A percentile compares a stretch with the other conserved stretches of the same genome.
These are phyloP conservation scores for Lerema accius DNA, from an alignment of 1,140 invertebrate species.

Conservation along the genomic window DNA sequence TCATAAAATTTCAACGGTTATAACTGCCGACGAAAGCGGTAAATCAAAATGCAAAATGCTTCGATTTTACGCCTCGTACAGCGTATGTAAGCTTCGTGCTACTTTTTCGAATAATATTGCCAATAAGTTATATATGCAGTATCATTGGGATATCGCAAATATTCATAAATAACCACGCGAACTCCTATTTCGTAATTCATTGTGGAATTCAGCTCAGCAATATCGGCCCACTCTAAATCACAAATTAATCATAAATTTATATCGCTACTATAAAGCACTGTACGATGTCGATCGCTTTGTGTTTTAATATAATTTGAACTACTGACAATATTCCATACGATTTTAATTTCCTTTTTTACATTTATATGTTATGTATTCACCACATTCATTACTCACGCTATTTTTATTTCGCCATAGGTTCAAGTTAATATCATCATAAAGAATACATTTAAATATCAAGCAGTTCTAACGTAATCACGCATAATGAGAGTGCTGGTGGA, in stretches of 20 bases:
- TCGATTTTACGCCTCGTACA: slow-evolving; percentile 50
- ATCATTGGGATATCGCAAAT: slow-evolving; percentile 30
- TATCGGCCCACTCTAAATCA: slow-evolving; percentile 8
- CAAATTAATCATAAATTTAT: slow-evolving; percentile 21
- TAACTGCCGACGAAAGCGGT: slow-evolving; percentile 23
- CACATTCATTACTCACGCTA: too few relatives aligned
- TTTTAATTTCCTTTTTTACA: too few relatives aligned
- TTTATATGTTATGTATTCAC: too few relatives aligned
- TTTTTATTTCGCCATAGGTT: too few relatives aligned
- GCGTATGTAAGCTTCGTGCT: slow-evolving; percentile 40
- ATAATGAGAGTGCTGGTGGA: neutral
- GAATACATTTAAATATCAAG: too few relatives aligned
- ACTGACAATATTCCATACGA: too few relatives aligned
- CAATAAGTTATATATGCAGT: slow-evolving; percentile 26
- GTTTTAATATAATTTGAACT: too few relatives aligned
- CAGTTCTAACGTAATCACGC: neutral
- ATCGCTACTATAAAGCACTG: slow-evolving; percentile 7
- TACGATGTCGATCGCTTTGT: neutral
- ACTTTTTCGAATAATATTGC: slow-evolving; percentile 38
- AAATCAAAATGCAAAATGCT: slow-evolving; percentile 45
- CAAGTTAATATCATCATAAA: too few relatives aligned
- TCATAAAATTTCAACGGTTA: slow-evolving; percentile 35
- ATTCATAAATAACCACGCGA: slow-evolving; percentile 20
- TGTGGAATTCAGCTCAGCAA: slow-evolving; percentile 15
- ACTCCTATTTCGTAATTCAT: slow-evolving; percentile 25